Conservation (phyloP, 2,113 vertebrate genomes). For the Anolis carolinensis region DNA sequence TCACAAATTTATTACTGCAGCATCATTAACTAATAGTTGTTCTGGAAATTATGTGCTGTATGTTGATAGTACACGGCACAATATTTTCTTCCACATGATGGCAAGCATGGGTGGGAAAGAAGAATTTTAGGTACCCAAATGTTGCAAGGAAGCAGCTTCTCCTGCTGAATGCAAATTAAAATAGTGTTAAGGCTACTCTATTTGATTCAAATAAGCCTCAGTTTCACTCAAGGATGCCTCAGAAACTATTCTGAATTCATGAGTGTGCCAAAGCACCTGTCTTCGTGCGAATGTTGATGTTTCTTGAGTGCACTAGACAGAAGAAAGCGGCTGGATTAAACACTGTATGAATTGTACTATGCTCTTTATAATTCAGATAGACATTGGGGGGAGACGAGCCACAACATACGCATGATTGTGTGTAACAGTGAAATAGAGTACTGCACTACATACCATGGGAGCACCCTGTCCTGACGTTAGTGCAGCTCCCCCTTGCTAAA, state of each 20-base stretch:
- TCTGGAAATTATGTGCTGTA: background rate
- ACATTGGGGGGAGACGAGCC: background rate
- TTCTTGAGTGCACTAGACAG: background rate
- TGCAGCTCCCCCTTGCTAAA: background rate
- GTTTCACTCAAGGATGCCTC: background rate
- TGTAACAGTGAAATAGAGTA: background rate
- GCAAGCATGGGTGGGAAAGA: background rate
- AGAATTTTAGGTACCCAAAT: constrained; percentile 49
- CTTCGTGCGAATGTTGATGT: background rate
- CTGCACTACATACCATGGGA: background rate
- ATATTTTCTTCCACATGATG: background rate
- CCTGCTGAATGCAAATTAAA: constrained; percentile 58
- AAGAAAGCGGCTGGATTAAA: background rate
- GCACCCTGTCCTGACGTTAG: no score
- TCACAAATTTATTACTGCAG: background rate
- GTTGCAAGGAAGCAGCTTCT: constrained; percentile 61
- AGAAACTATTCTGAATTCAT: constrained; percentile 56
- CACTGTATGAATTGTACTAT: background rate
- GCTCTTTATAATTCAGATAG: background rate
- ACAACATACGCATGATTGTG: background rate
- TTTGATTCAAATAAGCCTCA: background rate
- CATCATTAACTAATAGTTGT: background rate
- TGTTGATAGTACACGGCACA: background rate
- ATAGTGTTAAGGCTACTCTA: constrained; percentile 53
- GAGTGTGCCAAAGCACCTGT: constrained; percentile 12